Conservation (phyloP, 2,797 vertebrate species). For the Tragelaphus eurycerus region DNA sequence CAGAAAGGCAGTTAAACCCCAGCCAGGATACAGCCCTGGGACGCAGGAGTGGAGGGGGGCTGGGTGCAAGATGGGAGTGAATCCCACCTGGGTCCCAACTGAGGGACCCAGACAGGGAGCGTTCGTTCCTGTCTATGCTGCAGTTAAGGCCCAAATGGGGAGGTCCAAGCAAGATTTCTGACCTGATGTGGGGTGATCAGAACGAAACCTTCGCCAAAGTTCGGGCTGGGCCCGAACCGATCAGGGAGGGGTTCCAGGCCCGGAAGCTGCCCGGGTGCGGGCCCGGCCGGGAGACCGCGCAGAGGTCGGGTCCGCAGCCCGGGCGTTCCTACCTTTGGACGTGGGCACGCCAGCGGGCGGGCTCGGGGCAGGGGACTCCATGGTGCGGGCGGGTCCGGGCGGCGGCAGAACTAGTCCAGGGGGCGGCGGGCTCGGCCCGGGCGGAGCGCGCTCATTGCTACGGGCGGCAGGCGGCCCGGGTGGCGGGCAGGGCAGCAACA, state of each 20-base stretch:
- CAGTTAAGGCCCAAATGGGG: background rate
- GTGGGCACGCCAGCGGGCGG: conserved; percentile 70
- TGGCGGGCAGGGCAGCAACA: background rate
- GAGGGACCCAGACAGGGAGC: background rate
- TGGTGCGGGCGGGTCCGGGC: background rate
- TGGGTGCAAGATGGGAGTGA: background rate
- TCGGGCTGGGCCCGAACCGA: background rate
- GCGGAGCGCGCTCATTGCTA: conserved; percentile 55
- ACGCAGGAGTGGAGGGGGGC: background rate
- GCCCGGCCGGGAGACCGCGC: background rate
- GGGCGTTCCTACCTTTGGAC: conserved; percentile 79
- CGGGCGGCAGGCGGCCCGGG: background rate
- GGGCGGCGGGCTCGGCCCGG: background rate
- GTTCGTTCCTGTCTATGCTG: background rate
- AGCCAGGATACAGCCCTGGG: background rate
- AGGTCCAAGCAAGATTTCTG: background rate
- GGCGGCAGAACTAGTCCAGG: background rate
- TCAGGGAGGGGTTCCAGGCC: background rate
- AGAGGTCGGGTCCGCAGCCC: background rate
- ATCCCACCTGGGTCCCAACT: background rate
- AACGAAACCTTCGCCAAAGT: background rate
- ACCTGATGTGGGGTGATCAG: background rate
- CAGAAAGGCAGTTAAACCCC: background rate
- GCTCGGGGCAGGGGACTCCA: conserved; percentile 49
- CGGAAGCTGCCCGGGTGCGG: background rate